Conservation (phyloP, 2,113 vertebrate genomes). For the Procapra przewalskii region DNA sequence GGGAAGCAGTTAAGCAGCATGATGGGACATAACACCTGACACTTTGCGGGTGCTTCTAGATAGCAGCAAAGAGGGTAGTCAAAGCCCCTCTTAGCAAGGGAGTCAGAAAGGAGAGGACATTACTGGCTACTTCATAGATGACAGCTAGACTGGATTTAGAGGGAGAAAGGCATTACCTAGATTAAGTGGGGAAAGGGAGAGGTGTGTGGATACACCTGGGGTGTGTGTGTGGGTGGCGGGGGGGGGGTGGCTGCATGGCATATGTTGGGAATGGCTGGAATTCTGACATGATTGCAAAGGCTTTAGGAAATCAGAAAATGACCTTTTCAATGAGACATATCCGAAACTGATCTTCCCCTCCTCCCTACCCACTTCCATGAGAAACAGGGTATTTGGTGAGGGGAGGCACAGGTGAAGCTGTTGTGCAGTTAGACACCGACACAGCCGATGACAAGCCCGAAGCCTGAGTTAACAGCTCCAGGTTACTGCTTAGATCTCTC, state of each 20-base stretch:
- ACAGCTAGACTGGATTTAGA: neutral
- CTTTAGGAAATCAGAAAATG: neutral
- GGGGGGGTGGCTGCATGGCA: neutral
- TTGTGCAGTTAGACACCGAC: neutral
- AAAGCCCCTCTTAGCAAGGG: neutral
- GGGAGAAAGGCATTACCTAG: neutral
- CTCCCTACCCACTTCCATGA: neutral
- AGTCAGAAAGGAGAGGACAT: neutral
- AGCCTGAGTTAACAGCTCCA: neutral
- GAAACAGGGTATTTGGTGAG: neutral
- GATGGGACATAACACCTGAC: no score
- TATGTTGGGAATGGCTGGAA: neutral
- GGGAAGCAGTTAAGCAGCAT: neutral
- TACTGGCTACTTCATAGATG: neutral
- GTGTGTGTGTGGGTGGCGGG: no score
- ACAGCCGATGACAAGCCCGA: neutral
- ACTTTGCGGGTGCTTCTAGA: no score
- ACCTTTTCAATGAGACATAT: neutral
- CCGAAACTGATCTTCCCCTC: neutral
- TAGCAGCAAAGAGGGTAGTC: neutral
- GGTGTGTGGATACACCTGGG: neutral
- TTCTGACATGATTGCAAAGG: neutral
- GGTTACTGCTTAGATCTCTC: neutral
- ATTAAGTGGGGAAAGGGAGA: neutral
- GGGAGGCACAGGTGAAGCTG: neutral